Evolutionary conservation across 2,888 invertebrate genomes (phyloP).

Genomic region (Lordiphosa fenestrarum): DNA sequence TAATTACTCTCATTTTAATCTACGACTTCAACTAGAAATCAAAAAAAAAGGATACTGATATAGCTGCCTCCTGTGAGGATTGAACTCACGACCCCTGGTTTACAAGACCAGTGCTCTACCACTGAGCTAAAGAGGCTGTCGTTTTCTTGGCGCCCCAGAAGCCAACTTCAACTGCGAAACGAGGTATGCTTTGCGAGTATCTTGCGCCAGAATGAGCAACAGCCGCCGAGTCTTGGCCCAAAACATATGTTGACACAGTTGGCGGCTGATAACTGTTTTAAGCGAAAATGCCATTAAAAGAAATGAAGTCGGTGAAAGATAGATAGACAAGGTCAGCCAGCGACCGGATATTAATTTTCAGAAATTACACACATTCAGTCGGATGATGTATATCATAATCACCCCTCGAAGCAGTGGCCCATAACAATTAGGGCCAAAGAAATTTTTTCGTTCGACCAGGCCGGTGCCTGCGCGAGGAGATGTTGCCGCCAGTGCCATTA

Average conservation of each 20-base stretch:
- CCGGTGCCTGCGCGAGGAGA: conserved; percentile 31
- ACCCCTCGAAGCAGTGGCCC: conserved; percentile 63
- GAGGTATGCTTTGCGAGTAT: conserved; percentile 14
- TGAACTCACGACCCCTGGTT: conserved; percentile 95
- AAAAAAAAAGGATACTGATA: conserved; percentile 78
- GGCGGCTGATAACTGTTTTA: conserved; percentile 56
- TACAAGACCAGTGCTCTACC: conserved; percentile 95
- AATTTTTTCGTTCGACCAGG: conserved; percentile 39
- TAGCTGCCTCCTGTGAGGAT: conserved; percentile 91
- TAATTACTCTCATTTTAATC: too few relatives aligned
- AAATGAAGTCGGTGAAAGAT: conserved; percentile 8
- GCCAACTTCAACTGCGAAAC: conserved; percentile 33
- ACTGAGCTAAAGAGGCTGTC: conserved; percentile 92
- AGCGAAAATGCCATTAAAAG: conserved; percentile 20
- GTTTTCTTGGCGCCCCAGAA: conserved; percentile 27
- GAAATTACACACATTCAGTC: conserved; percentile 52
- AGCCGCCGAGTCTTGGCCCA: conserved; percentile 2
- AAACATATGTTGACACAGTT: conserved; percentile 66
- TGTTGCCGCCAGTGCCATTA: conserved; percentile 42
- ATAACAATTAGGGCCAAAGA: conserved; percentile 66
- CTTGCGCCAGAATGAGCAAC: conserved; percentile 8
- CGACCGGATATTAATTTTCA: conserved; percentile 65
- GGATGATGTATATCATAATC: conserved; percentile 44
- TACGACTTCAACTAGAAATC: too few relatives aligned
- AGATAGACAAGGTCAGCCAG: conserved; percentile 28